Percentiles rank a stretch among this genome's conserved stretches.
Evolutionary conservation across 2,797 vertebrate species (phyloP).

Genomic region (Lepilemur septentrionalis): DNA sequence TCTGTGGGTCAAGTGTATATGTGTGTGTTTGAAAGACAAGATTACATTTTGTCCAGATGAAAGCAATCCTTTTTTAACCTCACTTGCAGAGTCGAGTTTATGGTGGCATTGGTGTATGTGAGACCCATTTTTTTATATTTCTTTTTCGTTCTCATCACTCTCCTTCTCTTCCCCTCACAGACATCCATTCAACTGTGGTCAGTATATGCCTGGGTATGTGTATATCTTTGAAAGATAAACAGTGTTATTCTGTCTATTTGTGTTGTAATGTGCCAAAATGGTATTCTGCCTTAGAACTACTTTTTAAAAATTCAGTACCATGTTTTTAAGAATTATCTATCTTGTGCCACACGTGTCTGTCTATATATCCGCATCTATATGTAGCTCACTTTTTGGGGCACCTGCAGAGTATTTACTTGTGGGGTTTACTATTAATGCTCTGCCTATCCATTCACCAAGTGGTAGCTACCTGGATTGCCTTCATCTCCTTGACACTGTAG

Average conservation of each 20-base stretch:
- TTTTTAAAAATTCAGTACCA: background rate
- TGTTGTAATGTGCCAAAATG: background rate
- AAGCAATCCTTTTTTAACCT: background rate
- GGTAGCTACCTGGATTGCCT: background rate
- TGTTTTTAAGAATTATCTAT: background rate
- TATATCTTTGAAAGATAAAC: background rate
- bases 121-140: background rate
- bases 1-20: background rate
- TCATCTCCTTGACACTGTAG: too few species aligned
- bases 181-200: background rate
- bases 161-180: background rate
- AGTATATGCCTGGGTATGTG: background rate
- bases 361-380: background rate
- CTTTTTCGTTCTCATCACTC: background rate
- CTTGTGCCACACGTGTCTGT: fast-evolving
- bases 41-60: background rate
- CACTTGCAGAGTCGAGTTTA: background rate
- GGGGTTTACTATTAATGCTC: too few species aligned
- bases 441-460: background rate
- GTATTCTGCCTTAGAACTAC: background rate
- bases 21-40: background rate
- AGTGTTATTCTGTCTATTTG: background rate
- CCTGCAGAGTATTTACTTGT: background rate
- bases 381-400: background rate
- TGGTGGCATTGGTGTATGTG: background rate